These are phyloP conservation scores for Sarcophaga carnaria DNA, from an alignment of 2,888 invertebrate genomes.

Conservation along the genomic window DNA sequence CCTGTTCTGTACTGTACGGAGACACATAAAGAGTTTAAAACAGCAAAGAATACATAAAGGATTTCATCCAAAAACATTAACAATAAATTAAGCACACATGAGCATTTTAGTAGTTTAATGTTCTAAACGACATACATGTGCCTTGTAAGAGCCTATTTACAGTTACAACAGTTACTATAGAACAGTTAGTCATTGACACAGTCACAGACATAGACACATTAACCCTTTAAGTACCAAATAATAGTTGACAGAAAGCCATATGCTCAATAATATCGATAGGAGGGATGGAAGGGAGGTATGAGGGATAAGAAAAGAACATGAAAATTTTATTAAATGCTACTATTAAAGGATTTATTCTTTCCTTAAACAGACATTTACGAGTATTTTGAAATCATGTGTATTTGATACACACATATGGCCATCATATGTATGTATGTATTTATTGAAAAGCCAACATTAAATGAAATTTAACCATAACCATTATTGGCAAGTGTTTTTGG, in stretches of 20 bases:
- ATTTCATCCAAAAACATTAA: slow-evolving; percentile 34
- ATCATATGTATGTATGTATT: slow-evolving; percentile 26
- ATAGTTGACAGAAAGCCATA: too few species aligned
- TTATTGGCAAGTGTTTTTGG: slow-evolving; percentile 1
- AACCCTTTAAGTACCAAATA: neutral
- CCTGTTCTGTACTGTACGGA: neutral
- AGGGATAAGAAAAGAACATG: too few species aligned
- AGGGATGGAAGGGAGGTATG: too few species aligned
- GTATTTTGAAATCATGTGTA: neutral
- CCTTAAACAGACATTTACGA: too few species aligned
- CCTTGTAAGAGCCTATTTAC: neutral
- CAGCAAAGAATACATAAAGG: neutral
- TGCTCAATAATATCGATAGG: too few species aligned
- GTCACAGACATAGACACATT: neutral
- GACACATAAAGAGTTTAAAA: neutral
- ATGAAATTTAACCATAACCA: slow-evolving; percentile 46
- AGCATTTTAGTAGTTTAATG: slow-evolving; percentile 16
- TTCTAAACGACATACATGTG: neutral
- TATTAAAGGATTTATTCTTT: slow-evolving; percentile 19
- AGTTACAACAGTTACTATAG: neutral
- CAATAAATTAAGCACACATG: slow-evolving; percentile 44
- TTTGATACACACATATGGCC: slow-evolving; percentile 5
- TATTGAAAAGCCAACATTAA: slow-evolving; percentile 49
- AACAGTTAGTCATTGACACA: neutral
- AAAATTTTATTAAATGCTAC: too few species aligned